Conservation (phyloP, 2,888 invertebrate genomes). For the Oxyteleia sp. region DNA sequence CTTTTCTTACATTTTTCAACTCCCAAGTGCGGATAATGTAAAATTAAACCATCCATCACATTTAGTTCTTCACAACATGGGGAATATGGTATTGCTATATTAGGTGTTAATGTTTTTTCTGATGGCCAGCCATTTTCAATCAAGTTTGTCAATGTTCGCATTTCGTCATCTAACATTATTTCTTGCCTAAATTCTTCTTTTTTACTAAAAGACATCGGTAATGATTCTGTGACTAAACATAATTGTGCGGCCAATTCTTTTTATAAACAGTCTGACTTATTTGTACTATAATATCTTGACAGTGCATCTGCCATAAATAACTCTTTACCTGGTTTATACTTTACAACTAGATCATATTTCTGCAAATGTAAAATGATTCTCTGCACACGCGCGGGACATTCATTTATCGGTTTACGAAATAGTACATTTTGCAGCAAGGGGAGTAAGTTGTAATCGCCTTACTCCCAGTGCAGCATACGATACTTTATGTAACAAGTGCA, state of each 20-base stretch:
- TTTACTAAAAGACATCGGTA: constrained; percentile 29
- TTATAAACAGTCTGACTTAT: constrained; percentile 27
- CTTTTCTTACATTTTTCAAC: constrained; percentile 73
- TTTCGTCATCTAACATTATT: constrained; percentile 10
- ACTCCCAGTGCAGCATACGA: too few relatives aligned
- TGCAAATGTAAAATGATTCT: constrained; percentile 46
- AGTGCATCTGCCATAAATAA: constrained; percentile 79
- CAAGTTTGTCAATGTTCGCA: constrained; percentile 7
- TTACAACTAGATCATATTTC: constrained; percentile 60
- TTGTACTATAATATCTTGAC: constrained; percentile 71
- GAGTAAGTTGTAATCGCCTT: constrained; percentile 81
- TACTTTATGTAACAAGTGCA: too few relatives aligned
- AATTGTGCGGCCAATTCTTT: constrained; percentile 31
- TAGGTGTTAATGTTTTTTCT: constrained; percentile 51
- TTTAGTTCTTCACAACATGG: constrained; percentile 24
- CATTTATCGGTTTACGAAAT: constrained; percentile 74
- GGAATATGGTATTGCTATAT: constrained; percentile 38
- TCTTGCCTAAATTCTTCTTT: constrained; percentile 28
- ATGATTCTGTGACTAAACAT: constrained; percentile 12
- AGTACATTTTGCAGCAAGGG: constrained; percentile 77
- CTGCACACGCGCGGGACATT: constrained; percentile 38
- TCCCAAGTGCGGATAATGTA: constrained; percentile 77
- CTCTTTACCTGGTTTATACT: constrained; percentile 78
- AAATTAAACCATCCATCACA: constrained; percentile 48
- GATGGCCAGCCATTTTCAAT: constrained; percentile 75